phyloP scores from a whole-genome alignment of 2,888 invertebrate genomes.

The Xylocampa areola region DNA sequence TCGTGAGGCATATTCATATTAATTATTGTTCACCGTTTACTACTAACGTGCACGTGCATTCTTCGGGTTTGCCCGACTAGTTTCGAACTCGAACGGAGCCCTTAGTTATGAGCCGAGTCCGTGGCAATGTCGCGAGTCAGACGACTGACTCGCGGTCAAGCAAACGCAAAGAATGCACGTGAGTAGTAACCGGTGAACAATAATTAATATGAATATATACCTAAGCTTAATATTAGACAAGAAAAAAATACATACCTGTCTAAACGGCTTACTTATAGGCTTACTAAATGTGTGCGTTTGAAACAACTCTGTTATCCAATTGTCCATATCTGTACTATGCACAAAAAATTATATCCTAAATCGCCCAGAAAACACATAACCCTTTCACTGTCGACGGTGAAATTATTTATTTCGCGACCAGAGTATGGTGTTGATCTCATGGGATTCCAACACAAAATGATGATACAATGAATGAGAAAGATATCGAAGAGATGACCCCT shows the following conservation, averaged over 20 bases:
- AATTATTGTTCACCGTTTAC: too few relatives aligned
- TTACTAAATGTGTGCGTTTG: conserved; percentile 80
- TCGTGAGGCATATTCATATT: too few relatives aligned
- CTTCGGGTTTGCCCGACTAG: too few relatives aligned
- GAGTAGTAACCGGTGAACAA: too few relatives aligned
- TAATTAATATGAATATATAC: too few relatives aligned
- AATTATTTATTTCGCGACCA: conserved; percentile 21
- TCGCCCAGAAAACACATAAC: conserved; percentile 15
- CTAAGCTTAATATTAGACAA: too few relatives aligned
- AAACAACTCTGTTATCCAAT: conserved; percentile 87
- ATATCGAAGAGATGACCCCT: conserved; percentile 85
- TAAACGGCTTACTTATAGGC: conserved; percentile 53
- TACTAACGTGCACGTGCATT: too few relatives aligned
- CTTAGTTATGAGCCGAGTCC: too few relatives aligned
- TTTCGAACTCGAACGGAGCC: too few relatives aligned
- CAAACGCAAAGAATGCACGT: too few relatives aligned
- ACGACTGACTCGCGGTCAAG: too few relatives aligned
- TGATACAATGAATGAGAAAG: conserved; percentile 76
- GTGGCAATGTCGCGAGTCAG: too few relatives aligned
- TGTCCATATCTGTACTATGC: conserved; percentile 72
- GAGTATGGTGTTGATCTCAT: conserved; percentile 76
- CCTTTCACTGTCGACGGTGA: conserved; percentile 12
- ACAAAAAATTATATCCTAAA: conserved; percentile 3
- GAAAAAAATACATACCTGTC: conserved; percentile 68
- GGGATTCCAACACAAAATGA: conserved; percentile 79